Conservation (phyloP, 2,888 invertebrate genomes). For the Slavum lentiscoides region DNA sequence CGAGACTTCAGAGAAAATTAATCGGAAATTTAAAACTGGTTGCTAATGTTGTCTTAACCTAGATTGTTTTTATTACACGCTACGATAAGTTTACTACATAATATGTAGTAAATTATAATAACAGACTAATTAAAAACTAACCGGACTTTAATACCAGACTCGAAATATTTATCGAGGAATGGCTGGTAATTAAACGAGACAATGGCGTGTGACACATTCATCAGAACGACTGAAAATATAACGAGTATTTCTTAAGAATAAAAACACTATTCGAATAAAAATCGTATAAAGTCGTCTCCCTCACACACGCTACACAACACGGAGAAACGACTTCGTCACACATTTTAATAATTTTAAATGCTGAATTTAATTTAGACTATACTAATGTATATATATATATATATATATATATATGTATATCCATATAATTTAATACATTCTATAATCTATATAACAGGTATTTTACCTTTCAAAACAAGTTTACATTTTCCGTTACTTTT, state of each 20-base stretch:
- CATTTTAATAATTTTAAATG: not conserved
- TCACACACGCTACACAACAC: not conserved
- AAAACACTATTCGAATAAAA: not conserved
- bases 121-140: no score
- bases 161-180: not conserved
- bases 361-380: not conserved
- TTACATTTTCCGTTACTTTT: conserved; percentile 14
- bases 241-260: not conserved
- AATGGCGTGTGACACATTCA: no score
- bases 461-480: conserved; percentile 10
- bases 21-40: not conserved
- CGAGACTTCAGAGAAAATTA: no score
- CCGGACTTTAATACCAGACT: no score
- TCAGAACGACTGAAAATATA: not conserved
- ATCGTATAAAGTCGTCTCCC: no score
- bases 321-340: not conserved
- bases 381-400: no score
- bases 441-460: not conserved
- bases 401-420: no score
- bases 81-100: no score
- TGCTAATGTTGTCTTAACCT: not conserved
- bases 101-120: no score
- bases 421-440: not conserved
- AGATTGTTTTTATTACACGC: not conserved
- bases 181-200: not conserved